A percentile compares a stretch with the other conserved stretches of the same genome.
Evolutionary conservation across 1,140 invertebrate genomes (phyloP).

Genomic region (Nomia melanderi): DNA sequence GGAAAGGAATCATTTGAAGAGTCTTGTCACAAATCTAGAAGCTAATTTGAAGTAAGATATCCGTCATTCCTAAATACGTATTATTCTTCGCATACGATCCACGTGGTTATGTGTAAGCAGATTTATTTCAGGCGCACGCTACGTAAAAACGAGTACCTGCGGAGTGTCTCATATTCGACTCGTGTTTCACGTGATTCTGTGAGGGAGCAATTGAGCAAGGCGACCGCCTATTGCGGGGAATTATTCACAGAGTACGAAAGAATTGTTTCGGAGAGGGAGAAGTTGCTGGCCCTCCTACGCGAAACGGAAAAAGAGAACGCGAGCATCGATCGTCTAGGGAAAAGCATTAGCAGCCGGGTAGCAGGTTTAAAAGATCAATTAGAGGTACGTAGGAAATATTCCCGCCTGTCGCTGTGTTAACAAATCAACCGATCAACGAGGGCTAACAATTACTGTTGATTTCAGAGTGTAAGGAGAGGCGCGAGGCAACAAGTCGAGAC

Average conservation of each 20-base stretch:
- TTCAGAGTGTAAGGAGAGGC: conserved; percentile 81
- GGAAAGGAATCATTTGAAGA: conserved; percentile 80
- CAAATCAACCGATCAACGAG: neutral
- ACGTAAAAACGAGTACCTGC: conserved; percentile 78
- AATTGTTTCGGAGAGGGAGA: conserved; percentile 80
- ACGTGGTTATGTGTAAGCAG: neutral
- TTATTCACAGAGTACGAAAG: conserved; percentile 82
- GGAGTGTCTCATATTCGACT: conserved; percentile 77
- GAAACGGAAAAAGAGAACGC: conserved; percentile 81
- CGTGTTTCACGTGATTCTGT: conserved; percentile 81
- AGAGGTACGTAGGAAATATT: conserved; percentile 74
- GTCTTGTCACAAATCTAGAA: conserved; percentile 77
- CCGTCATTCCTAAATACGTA: conserved; percentile 4
- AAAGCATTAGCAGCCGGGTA: conserved; percentile 80
- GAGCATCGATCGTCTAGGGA: conserved; percentile 79
- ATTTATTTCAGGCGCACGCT: conserved; percentile 77
- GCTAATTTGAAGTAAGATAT: conserved; percentile 80
- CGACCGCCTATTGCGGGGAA: conserved; percentile 81
- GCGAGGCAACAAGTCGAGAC: conserved; percentile 81
- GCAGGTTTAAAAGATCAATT: conserved; percentile 81
- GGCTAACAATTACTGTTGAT: conserved; percentile 45
- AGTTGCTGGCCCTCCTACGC: conserved; percentile 77
- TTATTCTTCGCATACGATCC: conserved; percentile 17
- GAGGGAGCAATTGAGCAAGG: conserved; percentile 82
- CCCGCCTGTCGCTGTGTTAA: neutral